Evolutionary conservation across 2,888 invertebrate species (phyloP), one percentile per base, ranked within the genome.

Genomic region (Candidula unifasciata): DNA sequence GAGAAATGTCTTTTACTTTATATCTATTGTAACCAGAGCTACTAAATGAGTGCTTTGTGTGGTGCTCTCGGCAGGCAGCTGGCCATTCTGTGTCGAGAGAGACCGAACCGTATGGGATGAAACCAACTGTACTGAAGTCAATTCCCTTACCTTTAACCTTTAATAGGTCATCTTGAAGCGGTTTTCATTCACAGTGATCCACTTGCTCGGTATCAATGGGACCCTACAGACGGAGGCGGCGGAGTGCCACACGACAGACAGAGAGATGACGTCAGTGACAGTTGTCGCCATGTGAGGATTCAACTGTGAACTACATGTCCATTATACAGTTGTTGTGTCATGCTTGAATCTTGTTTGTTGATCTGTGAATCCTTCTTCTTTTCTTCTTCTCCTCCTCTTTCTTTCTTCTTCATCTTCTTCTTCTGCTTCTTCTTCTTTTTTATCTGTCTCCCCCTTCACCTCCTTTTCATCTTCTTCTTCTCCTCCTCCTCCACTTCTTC

Each of bases 241-340:
- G 37, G 74, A 85, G 37, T 85, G 76, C 69, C 80, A 68, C 27
- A 82, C 71, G 24, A 57, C 60, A 10, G 33, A 57, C 6, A 73
- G 60, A 21, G 73, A 81, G 37, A 73, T 73, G 35, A 81, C 81
- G 0, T 21, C 73, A 27, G 81, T 73, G n/a, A 73, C 81, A 16
- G 35, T 81, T 3, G 60, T 54, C 0, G 3, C 81, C 1, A 60
- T 81, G 81, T 81, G 60, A 81, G 73, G 13, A 27, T 27, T 24
- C 21, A n/a, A 13, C 21, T 21, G 5, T 60, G n/a, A 24, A 24
- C 24, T 24, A 60, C 21, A 60, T 44, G 2, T 13, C 44, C 13
- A 44, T 1, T 44, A 44, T 44, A 44, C 13, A 44, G 44, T 44
- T 6, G 44, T 13, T 44, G 6, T 44, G 6, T 44, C 8, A 10